These are phyloP conservation scores for Sakesphorus luctuosus DNA, from an alignment of 2,113 vertebrate species.

Conservation along the genomic window DNA sequence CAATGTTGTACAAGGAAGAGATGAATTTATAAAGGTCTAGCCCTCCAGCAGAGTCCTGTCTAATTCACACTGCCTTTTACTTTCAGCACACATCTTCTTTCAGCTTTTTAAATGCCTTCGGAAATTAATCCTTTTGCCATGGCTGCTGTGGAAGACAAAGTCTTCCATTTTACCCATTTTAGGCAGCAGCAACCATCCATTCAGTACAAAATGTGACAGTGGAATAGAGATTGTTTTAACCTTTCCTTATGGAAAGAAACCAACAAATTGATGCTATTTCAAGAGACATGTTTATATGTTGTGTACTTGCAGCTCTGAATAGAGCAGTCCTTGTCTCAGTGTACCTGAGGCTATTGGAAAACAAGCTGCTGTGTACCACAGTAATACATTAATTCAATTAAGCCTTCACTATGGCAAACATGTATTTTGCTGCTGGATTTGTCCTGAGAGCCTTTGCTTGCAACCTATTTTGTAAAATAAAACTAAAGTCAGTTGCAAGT, in stretches of 20 bases:
- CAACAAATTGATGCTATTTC: neutral
- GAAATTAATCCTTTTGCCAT: conserved; percentile 15
- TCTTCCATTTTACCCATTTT: conserved; percentile 29
- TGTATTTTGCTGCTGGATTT: conserved; percentile 5
- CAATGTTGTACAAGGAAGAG: neutral
- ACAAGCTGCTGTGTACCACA: neutral
- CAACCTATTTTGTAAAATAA: neutral
- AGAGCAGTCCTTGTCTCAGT: neutral
- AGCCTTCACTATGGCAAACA: neutral
- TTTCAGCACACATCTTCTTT: conserved; percentile 11
- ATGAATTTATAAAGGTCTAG: neutral
- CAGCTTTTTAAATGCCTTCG: neutral
- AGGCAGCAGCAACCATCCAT: neutral
- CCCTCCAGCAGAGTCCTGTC: neutral
- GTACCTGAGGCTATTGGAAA: conserved; percentile 30
- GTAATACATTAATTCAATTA: conserved; percentile 14
- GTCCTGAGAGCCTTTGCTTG: neutral
- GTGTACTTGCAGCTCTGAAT: neutral
- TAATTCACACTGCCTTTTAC: conserved; percentile 13
- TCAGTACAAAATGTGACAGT: neutral
- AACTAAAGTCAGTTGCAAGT: neutral
- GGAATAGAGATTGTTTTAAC: neutral
- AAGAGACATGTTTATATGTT: neutral
- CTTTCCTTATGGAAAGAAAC: neutral
- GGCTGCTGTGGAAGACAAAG: conserved; percentile 31